Evolutionary conservation across 2,797 vertebrate genomes (phyloP).

Genomic region (Eulemur rubriventer): DNA sequence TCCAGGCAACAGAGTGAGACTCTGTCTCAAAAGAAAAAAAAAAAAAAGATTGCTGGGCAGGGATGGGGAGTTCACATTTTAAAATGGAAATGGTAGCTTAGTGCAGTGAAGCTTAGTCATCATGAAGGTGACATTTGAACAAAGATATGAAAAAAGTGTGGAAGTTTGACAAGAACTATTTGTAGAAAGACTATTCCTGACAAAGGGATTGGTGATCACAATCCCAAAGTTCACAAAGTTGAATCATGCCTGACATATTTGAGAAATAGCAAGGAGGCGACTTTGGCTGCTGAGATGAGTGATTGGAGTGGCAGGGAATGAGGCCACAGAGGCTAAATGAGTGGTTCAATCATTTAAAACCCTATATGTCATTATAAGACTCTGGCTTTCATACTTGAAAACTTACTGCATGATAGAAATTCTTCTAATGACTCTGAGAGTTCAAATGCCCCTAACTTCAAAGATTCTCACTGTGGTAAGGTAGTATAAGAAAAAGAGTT

Average conservation of each 20-base stretch:
- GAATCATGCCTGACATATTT: not conserved
- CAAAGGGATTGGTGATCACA: not conserved
- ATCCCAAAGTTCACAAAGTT: not conserved
- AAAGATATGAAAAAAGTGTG: not conserved
- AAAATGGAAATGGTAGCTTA: not conserved
- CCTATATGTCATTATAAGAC: not conserved
- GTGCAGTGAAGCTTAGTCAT: not conserved
- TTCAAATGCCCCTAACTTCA: slow-evolving; percentile 1
- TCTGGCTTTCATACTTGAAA: slow-evolving; percentile 5
- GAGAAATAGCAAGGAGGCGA: not conserved
- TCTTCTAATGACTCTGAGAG: not conserved
- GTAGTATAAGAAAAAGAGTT: not conserved
- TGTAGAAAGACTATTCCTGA: not conserved
- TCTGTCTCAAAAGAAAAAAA: too few relatives aligned
- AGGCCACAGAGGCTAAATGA: not conserved
- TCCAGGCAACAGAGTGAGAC: too few relatives aligned
- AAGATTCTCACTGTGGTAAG: not conserved
- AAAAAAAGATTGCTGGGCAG: not conserved
- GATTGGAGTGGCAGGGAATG: not conserved
- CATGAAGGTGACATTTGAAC: not conserved
- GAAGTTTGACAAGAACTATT: not conserved
- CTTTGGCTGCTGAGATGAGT: not conserved
- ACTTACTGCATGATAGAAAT: not conserved
- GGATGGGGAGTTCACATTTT: not conserved
- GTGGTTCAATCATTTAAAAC: not conserved